Percentiles rank a stretch among this genome's conserved stretches.
Conservation (phyloP, 53 echinoderm and acorn worm species). For the Astropecten irregularis region DNA sequence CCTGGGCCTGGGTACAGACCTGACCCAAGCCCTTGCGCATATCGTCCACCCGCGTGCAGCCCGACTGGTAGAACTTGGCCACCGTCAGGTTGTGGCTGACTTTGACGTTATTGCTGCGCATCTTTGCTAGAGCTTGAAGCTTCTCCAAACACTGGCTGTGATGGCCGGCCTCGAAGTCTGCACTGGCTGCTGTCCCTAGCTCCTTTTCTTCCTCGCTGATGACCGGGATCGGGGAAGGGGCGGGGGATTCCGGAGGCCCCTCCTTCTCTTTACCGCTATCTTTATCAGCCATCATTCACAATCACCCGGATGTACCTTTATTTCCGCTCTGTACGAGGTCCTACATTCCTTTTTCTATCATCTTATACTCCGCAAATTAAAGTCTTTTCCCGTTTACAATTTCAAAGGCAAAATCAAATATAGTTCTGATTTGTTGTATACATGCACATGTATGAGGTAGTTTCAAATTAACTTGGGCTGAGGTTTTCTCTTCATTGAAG, state of each 20-base stretch:
- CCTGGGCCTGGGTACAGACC: conserved; percentile 65
- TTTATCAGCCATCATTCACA: conserved; percentile 50
- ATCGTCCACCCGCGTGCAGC: conserved; percentile 84
- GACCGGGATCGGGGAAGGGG: conserved; percentile 53
- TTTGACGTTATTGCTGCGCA: conserved; percentile 70
- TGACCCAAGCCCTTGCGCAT: conserved; percentile 77
- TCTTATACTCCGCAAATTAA: too few relatives aligned
- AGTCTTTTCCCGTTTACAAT: too few relatives aligned
- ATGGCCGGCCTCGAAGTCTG: conserved; percentile 83
- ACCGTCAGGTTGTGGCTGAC: conserved; percentile 86
- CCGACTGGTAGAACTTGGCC: conserved; percentile 85
- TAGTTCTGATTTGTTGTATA: too few relatives aligned
- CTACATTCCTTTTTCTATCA: too few relatives aligned
- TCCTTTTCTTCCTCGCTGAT: conserved; percentile 85
- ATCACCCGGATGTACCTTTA: too few relatives aligned
- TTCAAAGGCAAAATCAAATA: too few relatives aligned
- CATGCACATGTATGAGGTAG: too few relatives aligned
- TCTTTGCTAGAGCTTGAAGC: conserved; percentile 65
- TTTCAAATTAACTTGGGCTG: too few relatives aligned
- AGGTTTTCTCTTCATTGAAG: too few relatives aligned
- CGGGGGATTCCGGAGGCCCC: conserved; percentile 43
- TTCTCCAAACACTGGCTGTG: conserved; percentile 81
- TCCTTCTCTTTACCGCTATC: conserved; percentile 53
- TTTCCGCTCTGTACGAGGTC: too few relatives aligned
- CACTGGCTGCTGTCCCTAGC: conserved; percentile 65